Evolutionary conservation across 2,797 vertebrate genomes (phyloP).

Genomic region (Peromyscus aztecus): DNA sequence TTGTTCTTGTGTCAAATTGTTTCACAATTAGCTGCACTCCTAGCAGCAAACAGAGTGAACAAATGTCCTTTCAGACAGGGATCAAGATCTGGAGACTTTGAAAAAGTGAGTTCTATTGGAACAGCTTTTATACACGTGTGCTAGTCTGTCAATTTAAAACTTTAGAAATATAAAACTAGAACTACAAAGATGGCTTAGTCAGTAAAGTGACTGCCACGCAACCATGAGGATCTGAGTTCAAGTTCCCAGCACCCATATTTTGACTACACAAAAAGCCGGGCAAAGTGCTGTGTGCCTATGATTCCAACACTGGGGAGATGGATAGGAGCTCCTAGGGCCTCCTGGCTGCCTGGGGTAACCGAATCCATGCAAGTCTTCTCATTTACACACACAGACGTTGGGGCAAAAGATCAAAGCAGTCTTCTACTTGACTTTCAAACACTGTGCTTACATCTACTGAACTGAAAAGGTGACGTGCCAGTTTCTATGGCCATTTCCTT

Average conservation of each 20-base stretch:
- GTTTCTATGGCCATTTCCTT: not conserved
- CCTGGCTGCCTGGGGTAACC: fast-evolving
- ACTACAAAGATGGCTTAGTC: not conserved
- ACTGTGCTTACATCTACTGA: constrained; percentile 1
- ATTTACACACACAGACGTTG: not conserved
- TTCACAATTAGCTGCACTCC: constrained; percentile 57
- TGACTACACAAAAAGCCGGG: too few relatives aligned
- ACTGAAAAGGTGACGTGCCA: not conserved
- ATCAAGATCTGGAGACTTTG: not conserved
- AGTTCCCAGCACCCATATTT: not conserved
- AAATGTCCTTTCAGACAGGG: constrained; percentile 61
- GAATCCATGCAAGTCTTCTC: not conserved
- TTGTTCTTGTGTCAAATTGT: constrained; percentile 53
- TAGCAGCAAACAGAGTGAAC: not conserved
- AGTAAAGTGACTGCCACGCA: not conserved
- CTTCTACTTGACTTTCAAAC: constrained; percentile 3
- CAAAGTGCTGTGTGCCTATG: not conserved
- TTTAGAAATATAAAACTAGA: not conserved
- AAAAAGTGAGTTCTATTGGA: constrained; percentile 15
- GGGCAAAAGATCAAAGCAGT: not conserved
- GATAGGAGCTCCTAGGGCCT: not conserved
- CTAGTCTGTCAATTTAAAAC: not conserved
- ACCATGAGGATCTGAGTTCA: not conserved
- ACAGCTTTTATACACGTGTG: not conserved
- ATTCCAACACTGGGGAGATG: not conserved